These are phyloP conservation scores for Uromys caudimaculatus DNA, from an alignment of 2,797 vertebrate genomes.

Conservation along the genomic window DNA sequence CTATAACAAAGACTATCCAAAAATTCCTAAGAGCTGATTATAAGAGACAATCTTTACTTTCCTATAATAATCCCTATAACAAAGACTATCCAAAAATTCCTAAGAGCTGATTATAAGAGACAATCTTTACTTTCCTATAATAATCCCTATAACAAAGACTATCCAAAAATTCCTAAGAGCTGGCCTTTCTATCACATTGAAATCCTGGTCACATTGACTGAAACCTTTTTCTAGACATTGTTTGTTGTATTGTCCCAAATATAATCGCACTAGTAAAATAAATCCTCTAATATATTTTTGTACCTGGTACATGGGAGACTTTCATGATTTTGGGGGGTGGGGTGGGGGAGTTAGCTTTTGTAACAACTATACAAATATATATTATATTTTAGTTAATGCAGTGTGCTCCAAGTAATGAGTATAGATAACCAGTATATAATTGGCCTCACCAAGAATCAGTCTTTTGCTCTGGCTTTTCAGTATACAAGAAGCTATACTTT, in stretches of 20 bases:
- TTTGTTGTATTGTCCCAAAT: not conserved
- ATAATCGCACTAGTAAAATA: not conserved
- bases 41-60: not conserved
- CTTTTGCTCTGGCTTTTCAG: not conserved
- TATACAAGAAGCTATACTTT: not conserved
- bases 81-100: not conserved
- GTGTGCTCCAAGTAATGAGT: not conserved
- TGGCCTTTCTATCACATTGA: not conserved
- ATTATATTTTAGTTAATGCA: not conserved
- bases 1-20: not conserved
- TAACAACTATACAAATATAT: not conserved
- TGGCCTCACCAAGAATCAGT: not conserved
- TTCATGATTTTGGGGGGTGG: not conserved
- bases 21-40: not conserved
- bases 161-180: not conserved
- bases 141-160: not conserved
- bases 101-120: not conserved
- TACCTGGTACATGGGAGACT: not conserved
- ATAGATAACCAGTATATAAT: not conserved
- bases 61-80: not conserved
- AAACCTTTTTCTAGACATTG: not conserved
- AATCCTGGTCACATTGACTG: not conserved
- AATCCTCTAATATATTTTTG: not conserved
- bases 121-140: not conserved
- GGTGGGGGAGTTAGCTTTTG: not conserved